These are phyloP conservation scores for Drosophila orena DNA, from an alignment of 1,140 invertebrate species.

Conservation along the genomic window DNA sequence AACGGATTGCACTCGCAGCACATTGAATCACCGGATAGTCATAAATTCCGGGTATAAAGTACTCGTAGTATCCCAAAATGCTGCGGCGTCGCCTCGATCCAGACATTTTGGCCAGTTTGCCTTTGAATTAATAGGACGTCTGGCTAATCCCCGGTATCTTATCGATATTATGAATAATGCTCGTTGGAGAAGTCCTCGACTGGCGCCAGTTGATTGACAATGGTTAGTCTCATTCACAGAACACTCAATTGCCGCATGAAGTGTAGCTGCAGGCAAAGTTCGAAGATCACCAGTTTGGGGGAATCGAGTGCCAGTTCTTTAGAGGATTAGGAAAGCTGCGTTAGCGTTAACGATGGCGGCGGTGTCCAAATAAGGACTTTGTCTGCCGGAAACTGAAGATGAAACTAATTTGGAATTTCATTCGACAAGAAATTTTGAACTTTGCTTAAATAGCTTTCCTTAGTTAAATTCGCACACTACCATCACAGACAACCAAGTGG, in stretches of 20 bases:
- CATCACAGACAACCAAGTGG: conserved; percentile 7
- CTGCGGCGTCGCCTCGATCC: conserved; percentile 11
- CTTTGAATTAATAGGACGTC: neutral
- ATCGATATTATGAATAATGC: conserved; percentile 5
- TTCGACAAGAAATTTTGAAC: conserved; percentile 40
- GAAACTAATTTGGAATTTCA: conserved; percentile 65
- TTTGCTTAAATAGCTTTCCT: conserved; percentile 13
- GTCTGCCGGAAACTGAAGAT: conserved; percentile 27
- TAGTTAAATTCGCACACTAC: conserved; percentile 20
- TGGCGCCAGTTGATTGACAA: neutral
- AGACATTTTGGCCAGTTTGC: conserved; percentile 21
- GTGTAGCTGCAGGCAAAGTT: conserved; percentile 46
- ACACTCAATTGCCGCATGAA: neutral
- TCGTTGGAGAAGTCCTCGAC: neutral
- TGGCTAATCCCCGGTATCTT: no score
- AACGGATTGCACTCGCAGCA: neutral
- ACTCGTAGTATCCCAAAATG: conserved; percentile 43
- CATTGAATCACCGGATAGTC: conserved; percentile 21
- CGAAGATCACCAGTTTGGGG: conserved; percentile 45
- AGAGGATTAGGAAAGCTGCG: neutral
- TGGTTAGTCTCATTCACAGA: neutral
- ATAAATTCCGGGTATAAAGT: conserved; percentile 38
- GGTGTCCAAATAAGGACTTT: conserved; percentile 9
- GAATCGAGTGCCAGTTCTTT: neutral
- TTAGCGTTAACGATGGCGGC: neutral